Conservation (phyloP, 2,797 vertebrate species). For the Chloroceryle inda region DNA sequence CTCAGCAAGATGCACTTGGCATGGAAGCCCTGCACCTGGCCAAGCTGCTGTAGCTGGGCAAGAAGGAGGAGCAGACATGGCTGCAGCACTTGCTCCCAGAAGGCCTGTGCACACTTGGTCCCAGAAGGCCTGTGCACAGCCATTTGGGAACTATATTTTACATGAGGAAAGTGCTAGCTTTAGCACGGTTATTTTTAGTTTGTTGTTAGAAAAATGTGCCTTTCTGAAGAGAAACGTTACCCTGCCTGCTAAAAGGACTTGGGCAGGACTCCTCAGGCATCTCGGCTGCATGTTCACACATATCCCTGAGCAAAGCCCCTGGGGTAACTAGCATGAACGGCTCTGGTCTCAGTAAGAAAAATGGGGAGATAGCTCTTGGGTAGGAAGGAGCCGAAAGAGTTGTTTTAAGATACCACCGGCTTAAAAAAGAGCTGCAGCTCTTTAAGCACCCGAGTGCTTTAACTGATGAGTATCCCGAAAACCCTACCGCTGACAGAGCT, state of each 20-base stretch:
- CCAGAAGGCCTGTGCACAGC: slow-evolving; percentile 24
- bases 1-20: not conserved
- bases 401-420: not conserved
- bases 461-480: not conserved
- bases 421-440: not conserved
- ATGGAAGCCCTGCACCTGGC: not conserved
- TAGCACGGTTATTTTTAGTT: slow-evolving; percentile 61
- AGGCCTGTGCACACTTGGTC: not conserved
- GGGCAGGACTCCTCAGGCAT: not conserved
- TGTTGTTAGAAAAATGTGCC: slow-evolving; percentile 9
- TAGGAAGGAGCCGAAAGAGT: not conserved
- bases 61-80: not conserved
- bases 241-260: not conserved
- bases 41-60: not conserved
- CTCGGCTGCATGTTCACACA: not conserved
- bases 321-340: not conserved
- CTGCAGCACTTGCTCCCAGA: slow-evolving; percentile 22
- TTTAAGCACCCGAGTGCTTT: not conserved
- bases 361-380: not conserved
- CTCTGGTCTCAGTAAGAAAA: not conserved
- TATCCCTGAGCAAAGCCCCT: not conserved
- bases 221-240: not conserved
- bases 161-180: slow-evolving; percentile 56
- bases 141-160: slow-evolving; percentile 36
- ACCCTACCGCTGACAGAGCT: not conserved